These are phyloP conservation scores for Calliphora vomitoria DNA, from an alignment of 2,888 invertebrate genomes.

Conservation along the genomic window DNA sequence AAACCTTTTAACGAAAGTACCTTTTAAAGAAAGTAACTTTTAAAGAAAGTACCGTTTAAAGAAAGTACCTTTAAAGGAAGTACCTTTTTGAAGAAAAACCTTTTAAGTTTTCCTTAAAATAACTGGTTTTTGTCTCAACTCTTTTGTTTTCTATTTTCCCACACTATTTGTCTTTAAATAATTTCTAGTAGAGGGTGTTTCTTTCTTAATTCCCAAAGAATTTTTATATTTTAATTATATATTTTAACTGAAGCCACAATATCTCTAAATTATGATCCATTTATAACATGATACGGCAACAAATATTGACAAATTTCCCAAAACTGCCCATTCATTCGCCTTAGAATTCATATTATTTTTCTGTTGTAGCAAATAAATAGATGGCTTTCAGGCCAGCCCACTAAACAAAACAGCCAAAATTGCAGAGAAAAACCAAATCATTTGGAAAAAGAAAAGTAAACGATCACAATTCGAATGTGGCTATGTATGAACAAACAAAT, in stretches of 20 bases:
- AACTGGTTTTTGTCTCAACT: too few species aligned
- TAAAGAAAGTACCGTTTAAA: too few species aligned
- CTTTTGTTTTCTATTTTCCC: background rate
- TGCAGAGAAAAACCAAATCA: constrained; percentile 46
- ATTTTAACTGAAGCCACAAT: background rate
- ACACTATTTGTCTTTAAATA: background rate
- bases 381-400: constrained; percentile 62
- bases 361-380: constrained; percentile 32
- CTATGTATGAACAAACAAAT: constrained; percentile 43
- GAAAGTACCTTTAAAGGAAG: too few species aligned
- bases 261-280: background rate
- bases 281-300: background rate
- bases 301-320: constrained; percentile 56
- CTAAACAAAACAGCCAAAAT: constrained; percentile 44
- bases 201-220: background rate
- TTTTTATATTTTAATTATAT: constrained; percentile 20
- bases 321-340: constrained; percentile 31
- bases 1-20: too few species aligned
- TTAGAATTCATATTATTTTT: background rate
- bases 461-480: constrained; percentile 60
- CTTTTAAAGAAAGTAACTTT: too few species aligned
- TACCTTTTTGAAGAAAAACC: too few species aligned
- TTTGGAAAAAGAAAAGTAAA: constrained; percentile 35
- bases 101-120: too few species aligned
- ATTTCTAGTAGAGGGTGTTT: background rate